phyloP scores from a whole-genome alignment of 2,888 invertebrate species.

The Toxonevra muliebris region DNA sequence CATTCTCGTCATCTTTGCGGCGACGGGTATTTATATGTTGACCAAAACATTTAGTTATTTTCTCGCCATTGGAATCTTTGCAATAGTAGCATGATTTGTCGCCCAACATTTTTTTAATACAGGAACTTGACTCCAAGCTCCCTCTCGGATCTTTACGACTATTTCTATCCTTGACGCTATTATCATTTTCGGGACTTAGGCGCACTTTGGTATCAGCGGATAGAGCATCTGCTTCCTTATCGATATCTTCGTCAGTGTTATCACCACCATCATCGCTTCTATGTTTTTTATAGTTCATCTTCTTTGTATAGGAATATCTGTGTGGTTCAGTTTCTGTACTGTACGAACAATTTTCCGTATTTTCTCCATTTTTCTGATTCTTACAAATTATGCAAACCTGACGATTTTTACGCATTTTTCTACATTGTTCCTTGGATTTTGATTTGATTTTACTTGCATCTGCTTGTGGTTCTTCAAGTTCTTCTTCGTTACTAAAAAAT shows the following conservation, averaged over 20 bases:
- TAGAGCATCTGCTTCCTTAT: too few relatives aligned
- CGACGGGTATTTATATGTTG: conserved; percentile 31
- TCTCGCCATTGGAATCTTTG: conserved; percentile 44
- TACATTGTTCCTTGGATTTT: conserved; percentile 64
- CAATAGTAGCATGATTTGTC: conserved; percentile 55
- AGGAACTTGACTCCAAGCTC: conserved; percentile 38
- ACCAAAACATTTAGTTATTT: conserved; percentile 49
- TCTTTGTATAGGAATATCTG: conserved; percentile 74
- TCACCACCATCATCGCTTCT: conserved; percentile 38
- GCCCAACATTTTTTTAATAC: conserved; percentile 44
- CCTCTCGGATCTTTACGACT: conserved; percentile 21
- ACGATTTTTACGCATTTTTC: conserved; percentile 71
- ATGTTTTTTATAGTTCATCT: conserved; percentile 63
- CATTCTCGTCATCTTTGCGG: not conserved
- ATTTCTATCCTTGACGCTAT: not conserved
- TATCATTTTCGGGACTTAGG: too few relatives aligned
- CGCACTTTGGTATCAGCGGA: too few relatives aligned
- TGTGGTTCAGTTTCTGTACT: conserved; percentile 78
- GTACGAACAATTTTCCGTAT: conserved; percentile 83
- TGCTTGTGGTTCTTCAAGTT: conserved; percentile 18
- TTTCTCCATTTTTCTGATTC: conserved; percentile 77
- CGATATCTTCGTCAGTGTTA: conserved; percentile 40
- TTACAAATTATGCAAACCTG: conserved; percentile 76
- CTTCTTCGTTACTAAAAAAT: conserved; percentile 21
- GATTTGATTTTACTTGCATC: conserved; percentile 36